phyloP scores from a whole-genome alignment of 2,797 vertebrate genomes.

The Agapornis canus region DNA sequence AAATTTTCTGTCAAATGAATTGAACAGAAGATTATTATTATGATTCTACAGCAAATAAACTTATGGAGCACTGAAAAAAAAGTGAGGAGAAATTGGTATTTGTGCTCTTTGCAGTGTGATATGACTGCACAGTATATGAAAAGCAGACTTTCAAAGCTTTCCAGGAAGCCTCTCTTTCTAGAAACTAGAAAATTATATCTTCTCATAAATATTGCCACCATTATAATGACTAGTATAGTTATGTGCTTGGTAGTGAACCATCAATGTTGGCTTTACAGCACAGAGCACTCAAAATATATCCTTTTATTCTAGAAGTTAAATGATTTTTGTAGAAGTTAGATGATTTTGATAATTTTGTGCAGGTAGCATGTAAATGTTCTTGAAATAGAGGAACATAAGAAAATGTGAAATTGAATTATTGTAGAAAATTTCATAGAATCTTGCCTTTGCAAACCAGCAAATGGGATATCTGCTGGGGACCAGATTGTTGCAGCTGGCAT shows the following conservation, averaged over 20 bases:
- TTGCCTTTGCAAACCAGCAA: not conserved
- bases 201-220: not conserved
- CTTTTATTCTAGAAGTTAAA: not conserved
- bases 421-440: not conserved
- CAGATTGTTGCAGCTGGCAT: not conserved
- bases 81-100: not conserved
- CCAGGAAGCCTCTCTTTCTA: not conserved
- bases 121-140: not conserved
- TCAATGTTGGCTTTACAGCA: not conserved
- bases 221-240: not conserved
- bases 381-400: not conserved
- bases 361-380: not conserved
- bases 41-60: not conserved
- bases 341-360: not conserved
- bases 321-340: not conserved
- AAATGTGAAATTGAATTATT: not conserved
- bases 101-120: not conserved
- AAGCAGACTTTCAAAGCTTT: not conserved
- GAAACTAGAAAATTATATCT: not conserved
- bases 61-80: not conserved
- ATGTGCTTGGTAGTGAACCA: not conserved
- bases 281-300: not conserved
- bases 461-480: not conserved
- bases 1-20: not conserved
- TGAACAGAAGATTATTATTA: not conserved